phyloP scores from a whole-genome alignment of 2,797 vertebrate genomes.

The Syngnathus rostellatus region DNA sequence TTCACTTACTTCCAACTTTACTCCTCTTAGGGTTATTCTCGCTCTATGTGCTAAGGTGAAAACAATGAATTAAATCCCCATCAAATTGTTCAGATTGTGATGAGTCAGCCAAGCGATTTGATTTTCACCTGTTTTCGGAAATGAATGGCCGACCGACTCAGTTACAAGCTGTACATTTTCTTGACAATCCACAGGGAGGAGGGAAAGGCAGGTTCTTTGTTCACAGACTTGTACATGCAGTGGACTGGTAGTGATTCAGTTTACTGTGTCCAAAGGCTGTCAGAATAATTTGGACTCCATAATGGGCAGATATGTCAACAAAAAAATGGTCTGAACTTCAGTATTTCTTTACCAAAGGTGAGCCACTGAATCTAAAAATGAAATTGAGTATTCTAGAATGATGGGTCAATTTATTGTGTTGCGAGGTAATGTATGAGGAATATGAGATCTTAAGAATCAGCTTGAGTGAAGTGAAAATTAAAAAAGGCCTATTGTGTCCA shows the following conservation, averaged over 20 bases:
- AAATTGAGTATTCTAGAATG: neutral
- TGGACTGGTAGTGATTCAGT: slow-evolving; percentile 43
- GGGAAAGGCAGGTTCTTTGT: slow-evolving; percentile 44
- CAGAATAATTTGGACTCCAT: slow-evolving; percentile 54
- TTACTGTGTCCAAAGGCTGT: slow-evolving; percentile 50
- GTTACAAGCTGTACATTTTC: slow-evolving; percentile 55
- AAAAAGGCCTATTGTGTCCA: no score
- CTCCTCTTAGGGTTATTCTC: slow-evolving; percentile 11
- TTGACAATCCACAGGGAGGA: slow-evolving; percentile 55
- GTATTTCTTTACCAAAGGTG: neutral
- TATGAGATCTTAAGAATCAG: neutral
- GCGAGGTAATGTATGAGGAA: neutral
- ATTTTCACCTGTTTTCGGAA: slow-evolving; percentile 37
- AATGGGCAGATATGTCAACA: slow-evolving; percentile 25
- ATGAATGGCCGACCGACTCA: slow-evolving; percentile 51
- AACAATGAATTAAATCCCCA: slow-evolving; percentile 38
- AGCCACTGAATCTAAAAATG: neutral
- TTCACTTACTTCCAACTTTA: slow-evolving; percentile 24
- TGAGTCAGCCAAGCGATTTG: slow-evolving; percentile 66
- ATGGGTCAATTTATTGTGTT: neutral
- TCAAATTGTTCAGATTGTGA: slow-evolving; percentile 57
- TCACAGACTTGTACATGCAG: slow-evolving; percentile 52
- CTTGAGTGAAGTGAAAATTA: no score
- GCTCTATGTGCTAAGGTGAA: slow-evolving; percentile 10
- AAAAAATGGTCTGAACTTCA: slow-evolving; percentile 23